These are phyloP conservation scores for Eretmocerus hayati DNA, from an alignment of 2,888 invertebrate species.

Conservation along the genomic window DNA sequence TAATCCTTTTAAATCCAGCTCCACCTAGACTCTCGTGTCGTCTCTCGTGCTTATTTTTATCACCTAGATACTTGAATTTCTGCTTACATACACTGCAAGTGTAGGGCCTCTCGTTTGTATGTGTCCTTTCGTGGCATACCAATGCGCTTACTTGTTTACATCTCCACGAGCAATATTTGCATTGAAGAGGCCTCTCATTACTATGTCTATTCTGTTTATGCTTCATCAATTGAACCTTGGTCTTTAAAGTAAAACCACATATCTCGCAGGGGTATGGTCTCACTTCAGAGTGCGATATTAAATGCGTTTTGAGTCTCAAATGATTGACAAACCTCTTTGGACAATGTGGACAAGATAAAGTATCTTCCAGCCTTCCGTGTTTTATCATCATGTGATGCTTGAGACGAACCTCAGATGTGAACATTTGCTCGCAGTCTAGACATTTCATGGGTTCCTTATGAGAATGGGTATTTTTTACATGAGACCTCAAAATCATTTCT, in stretches of 20 bases:
- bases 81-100: slow-evolving; percentile 42
- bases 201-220: slow-evolving; percentile 45
- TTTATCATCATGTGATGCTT: slow-evolving; percentile 44
- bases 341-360: slow-evolving; percentile 41
- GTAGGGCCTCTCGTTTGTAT: slow-evolving; percentile 44
- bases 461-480: slow-evolving; percentile 43
- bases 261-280: slow-evolving; percentile 41
- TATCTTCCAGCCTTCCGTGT: slow-evolving; percentile 41
- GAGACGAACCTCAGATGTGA: slow-evolving; percentile 41
- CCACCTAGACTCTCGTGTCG: slow-evolving; percentile 43
- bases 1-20: slow-evolving; percentile 42
- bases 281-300: slow-evolving; percentile 45
- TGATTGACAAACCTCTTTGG: slow-evolving; percentile 44
- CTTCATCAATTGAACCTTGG: slow-evolving; percentile 43
- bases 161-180: slow-evolving; percentile 41
- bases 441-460: slow-evolving; percentile 44
- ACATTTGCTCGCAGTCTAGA: slow-evolving; percentile 37
- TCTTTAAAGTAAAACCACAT: slow-evolving; percentile 43
- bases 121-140: slow-evolving; percentile 45
- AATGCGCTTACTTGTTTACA: slow-evolving; percentile 45
- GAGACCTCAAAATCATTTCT: slow-evolving; percentile 44
- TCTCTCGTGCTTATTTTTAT: slow-evolving; percentile 44
- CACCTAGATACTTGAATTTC: slow-evolving; percentile 43
- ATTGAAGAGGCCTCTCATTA: slow-evolving; percentile 42
- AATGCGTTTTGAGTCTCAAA: slow-evolving; percentile 41